Conservation (phyloP, 2,113 vertebrate genomes). For the Amblyornis subalaris region DNA sequence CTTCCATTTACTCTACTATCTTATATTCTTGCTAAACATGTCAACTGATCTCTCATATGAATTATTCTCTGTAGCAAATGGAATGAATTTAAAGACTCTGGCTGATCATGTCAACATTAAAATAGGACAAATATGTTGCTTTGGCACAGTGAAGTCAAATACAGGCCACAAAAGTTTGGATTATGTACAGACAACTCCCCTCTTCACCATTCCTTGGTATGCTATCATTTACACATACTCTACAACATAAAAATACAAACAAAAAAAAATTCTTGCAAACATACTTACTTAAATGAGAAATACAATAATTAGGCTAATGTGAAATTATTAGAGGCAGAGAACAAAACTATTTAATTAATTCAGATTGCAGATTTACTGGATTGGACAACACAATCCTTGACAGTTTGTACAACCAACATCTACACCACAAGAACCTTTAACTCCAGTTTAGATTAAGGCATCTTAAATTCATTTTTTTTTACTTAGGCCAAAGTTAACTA, state of each 20-base stretch:
- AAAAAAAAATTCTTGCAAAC: not conserved
- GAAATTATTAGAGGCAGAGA: not conserved
- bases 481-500: conserved; percentile 60
- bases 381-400: not conserved
- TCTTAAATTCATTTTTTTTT: conserved; percentile 3
- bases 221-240: not conserved
- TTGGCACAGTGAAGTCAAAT: conserved; percentile 28
- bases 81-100: conserved; percentile 43
- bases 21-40: conserved; percentile 32
- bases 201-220: not conserved
- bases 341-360: not conserved
- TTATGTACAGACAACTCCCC: conserved; percentile 8
- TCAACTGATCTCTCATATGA: not conserved
- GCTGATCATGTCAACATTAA: conserved; percentile 25
- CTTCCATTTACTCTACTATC: not conserved
- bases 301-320: not conserved
- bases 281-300: not conserved
- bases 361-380: not conserved
- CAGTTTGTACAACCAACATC: not conserved
- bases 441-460: not conserved
- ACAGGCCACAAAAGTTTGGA: conserved; percentile 8
- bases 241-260: not conserved
- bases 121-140: conserved; percentile 44
- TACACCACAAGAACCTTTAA: not conserved
- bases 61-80: not conserved